phyloP scores from a whole-genome alignment of 1,140 invertebrate genomes.

The Planococcus citri region DNA sequence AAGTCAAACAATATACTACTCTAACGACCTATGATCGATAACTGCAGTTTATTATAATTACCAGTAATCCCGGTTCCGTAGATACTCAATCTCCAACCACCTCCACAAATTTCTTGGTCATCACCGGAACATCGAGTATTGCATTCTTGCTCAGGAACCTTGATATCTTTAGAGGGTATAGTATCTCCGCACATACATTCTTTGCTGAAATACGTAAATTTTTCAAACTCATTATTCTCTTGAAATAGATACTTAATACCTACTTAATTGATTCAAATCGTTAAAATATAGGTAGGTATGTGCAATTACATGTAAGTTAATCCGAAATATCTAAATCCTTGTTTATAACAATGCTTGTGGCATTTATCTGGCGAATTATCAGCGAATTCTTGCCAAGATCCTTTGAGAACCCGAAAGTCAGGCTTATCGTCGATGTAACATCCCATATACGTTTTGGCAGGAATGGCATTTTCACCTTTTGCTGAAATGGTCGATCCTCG shows the following conservation, averaged over 20 bases:
- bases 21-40: too few species aligned
- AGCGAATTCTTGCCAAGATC: not conserved
- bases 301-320: not conserved
- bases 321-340: not conserved
- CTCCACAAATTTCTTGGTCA: conserved; percentile 26
- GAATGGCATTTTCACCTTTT: not conserved
- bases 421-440: not conserved
- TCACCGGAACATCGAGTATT: conserved; percentile 26
- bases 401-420: not conserved
- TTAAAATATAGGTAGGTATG: too few species aligned
- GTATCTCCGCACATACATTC: conserved; percentile 27
- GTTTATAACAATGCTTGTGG: not conserved
- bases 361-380: conserved; percentile 7
- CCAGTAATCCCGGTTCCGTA: not conserved
- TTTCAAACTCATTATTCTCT: too few species aligned
- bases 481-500: too few species aligned
- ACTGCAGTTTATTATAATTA: not conserved
- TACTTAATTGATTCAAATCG: too few species aligned
- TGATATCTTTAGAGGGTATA: not conserved
- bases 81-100: conserved; percentile 23
- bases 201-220: conserved; percentile 15
- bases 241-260: too few species aligned
- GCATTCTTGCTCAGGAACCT: conserved; percentile 24
- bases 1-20: too few species aligned
- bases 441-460: not conserved